Evolutionary conservation across 2,113 vertebrate species (phyloP).

Genomic region (Aviceda subcristata): DNA sequence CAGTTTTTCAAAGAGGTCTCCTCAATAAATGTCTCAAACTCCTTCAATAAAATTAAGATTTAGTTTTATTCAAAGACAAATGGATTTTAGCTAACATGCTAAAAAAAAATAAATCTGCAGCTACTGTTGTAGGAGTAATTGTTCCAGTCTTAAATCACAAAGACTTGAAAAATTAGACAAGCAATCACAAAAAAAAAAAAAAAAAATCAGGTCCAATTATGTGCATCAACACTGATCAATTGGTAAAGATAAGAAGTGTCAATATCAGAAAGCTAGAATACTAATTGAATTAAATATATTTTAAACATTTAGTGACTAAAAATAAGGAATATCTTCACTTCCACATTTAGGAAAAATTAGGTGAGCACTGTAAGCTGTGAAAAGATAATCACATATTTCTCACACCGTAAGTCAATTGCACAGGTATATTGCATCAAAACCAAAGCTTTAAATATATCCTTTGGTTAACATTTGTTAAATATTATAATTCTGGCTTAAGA

Average conservation of each 20-base stretch:
- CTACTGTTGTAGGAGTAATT: neutral
- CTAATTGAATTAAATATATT: neutral
- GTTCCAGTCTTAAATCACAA: conserved; percentile 8
- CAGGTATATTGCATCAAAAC: conserved; percentile 53
- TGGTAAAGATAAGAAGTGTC: neutral
- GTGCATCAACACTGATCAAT: neutral
- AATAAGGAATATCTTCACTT: neutral
- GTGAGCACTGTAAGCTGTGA: neutral
- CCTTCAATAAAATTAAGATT: neutral
- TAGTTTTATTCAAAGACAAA: neutral
- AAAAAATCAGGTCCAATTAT: neutral
- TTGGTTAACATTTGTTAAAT: conserved; percentile 62
- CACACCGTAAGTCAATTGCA: neutral
- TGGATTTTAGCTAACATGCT: neutral
- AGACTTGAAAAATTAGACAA: neutral
- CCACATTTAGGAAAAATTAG: neutral
- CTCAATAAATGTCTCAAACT: neutral
- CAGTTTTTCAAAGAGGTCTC: conserved; percentile 54
- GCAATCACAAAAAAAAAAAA: neutral
- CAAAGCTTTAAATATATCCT: conserved; percentile 20
- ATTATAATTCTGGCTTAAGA: conserved; percentile 67
- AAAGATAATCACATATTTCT: neutral
- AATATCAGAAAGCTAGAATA: neutral
- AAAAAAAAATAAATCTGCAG: neutral
- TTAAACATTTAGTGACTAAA: neutral